Conservation (phyloP, 2,113 vertebrate genomes). For the Vidua macroura region DNA sequence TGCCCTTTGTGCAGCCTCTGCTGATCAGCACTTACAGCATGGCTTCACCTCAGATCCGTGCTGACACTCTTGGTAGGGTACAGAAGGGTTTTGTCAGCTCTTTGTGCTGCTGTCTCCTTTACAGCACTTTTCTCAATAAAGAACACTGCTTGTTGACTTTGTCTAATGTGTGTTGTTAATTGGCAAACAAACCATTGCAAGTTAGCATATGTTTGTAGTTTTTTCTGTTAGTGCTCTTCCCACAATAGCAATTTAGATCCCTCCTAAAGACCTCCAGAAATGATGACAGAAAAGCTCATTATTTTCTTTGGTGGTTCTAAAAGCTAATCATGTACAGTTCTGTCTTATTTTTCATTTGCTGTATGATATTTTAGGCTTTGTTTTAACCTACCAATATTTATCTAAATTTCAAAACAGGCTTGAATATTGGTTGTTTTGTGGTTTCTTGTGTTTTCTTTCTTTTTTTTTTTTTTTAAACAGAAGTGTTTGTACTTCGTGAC, state of each 20-base stretch:
- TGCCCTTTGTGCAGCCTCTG: not conserved
- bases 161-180: not conserved
- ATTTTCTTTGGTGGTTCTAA: not conserved
- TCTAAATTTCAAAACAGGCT: not conserved
- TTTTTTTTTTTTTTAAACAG: not conserved
- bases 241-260: not conserved
- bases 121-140: not conserved
- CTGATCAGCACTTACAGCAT: not conserved
- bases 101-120: not conserved
- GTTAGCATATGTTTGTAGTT: conserved; percentile 4
- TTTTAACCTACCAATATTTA: not conserved
- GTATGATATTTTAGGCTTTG: not conserved
- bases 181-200: not conserved
- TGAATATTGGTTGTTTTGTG: not conserved
- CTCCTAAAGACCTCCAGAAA: conserved; percentile 31
- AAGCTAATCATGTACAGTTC: not conserved
- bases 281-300: not conserved
- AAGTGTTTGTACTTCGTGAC: not conserved
- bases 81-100: not conserved
- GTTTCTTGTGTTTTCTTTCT: not conserved
- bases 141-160: not conserved
- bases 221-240: not conserved
- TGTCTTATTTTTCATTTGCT: not conserved
- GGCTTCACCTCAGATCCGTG: not conserved
- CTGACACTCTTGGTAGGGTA: not conserved